These are phyloP conservation scores for Nipponacmea schrenckii DNA, from an alignment of 2,888 invertebrate genomes.

Conservation along the genomic window DNA sequence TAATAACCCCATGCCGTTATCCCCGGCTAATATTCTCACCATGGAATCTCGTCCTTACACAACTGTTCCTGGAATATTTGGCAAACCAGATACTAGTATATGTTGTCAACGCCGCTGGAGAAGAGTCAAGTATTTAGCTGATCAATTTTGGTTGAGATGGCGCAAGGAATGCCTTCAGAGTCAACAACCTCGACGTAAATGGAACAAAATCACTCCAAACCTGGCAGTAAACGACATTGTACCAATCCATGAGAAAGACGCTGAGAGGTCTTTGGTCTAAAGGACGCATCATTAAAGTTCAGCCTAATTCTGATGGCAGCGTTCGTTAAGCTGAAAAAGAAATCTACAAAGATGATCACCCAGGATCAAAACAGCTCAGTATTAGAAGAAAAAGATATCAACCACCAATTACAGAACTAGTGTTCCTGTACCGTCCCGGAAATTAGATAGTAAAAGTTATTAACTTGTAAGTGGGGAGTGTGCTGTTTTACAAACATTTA, in stretches of 20 bases:
- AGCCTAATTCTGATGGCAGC: not conserved
- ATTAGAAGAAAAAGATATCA: not conserved
- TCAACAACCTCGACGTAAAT: constrained; percentile 21
- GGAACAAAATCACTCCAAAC: constrained; percentile 16
- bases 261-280: not conserved
- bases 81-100: constrained; percentile 9
- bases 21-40: constrained; percentile 20
- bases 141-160: constrained; percentile 27
- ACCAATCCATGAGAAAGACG: constrained; percentile 8
- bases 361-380: not conserved
- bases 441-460: not conserved
- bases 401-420: not conserved
- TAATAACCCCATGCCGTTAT: constrained; percentile 14
- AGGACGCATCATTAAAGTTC: not conserved
- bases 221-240: constrained; percentile 17
- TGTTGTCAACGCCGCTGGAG: constrained; percentile 18
- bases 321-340: not conserved
- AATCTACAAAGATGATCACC: not conserved
- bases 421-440: not conserved
- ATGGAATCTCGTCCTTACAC: constrained; percentile 11
- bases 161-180: constrained; percentile 18
- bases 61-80: constrained; percentile 8
- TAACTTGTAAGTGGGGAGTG: not conserved
- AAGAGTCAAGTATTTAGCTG: constrained; percentile 19
- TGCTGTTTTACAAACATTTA: not conserved